Percentiles rank a stretch among this genome's conserved stretches.
phyloP scores from a whole-genome alignment of 2,888 invertebrate genomes.

The Micropterix aruncella region DNA sequence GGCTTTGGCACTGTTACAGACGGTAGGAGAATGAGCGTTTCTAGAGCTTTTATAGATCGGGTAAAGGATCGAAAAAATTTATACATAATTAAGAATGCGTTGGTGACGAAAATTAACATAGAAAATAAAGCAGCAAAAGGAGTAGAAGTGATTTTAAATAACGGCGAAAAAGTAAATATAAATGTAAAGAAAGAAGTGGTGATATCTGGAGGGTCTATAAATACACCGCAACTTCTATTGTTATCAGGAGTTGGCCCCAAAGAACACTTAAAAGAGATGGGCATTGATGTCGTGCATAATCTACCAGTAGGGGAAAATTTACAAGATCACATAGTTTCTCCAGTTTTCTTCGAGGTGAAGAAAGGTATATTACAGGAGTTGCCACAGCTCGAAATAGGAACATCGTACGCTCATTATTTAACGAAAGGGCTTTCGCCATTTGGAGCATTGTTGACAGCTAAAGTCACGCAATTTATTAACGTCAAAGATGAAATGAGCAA shows the following conservation, averaged over 20 bases:
- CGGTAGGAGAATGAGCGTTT: slow-evolving; percentile 22
- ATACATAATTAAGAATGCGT: slow-evolving; percentile 39
- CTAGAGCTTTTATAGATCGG: slow-evolving; percentile 21
- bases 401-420: neutral
- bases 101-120: slow-evolving; percentile 38
- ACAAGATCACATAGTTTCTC: slow-evolving; percentile 25
- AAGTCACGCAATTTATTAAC: slow-evolving; percentile 17
- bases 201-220: slow-evolving; percentile 49
- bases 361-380: slow-evolving; percentile 9
- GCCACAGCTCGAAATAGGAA: neutral
- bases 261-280: slow-evolving; percentile 27
- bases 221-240: slow-evolving; percentile 53
- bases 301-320: slow-evolving; percentile 39
- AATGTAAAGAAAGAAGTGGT: slow-evolving; percentile 45
- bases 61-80: slow-evolving; percentile 38
- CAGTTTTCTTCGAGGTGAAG: slow-evolving; percentile 6
- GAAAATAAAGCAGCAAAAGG: slow-evolving; percentile 31
- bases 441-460: neutral
- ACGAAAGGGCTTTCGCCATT: neutral
- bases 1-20: slow-evolving; percentile 30
- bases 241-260: slow-evolving; percentile 49
- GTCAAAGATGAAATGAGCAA: slow-evolving; percentile 17
- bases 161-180: slow-evolving; percentile 16
- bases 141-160: slow-evolving; percentile 18
- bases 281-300: slow-evolving; percentile 26